Percentiles rank a stretch among this genome's conserved stretches.
Conservation (phyloP, 2,113 vertebrate species). For the Pomatostomus ruficeps region DNA sequence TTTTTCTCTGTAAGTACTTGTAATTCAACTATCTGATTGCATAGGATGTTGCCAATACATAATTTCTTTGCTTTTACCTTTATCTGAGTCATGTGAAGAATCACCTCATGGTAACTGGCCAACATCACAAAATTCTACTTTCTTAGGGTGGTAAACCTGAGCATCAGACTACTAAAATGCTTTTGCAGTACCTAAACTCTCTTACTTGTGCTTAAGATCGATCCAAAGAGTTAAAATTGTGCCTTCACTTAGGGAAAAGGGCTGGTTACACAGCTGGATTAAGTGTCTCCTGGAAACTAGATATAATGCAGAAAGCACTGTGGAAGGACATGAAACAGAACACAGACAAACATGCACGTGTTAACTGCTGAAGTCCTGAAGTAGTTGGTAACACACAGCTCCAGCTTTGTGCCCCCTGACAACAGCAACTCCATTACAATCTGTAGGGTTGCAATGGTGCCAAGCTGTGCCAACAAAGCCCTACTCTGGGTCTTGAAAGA, state of each 20-base stretch:
- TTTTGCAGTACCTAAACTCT: not conserved
- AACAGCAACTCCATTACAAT: not conserved
- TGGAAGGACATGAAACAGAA: not conserved
- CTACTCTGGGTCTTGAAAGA: not conserved
- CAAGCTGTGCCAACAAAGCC: not conserved
- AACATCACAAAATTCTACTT: not conserved
- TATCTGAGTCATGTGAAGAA: not conserved
- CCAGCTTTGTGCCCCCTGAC: not conserved
- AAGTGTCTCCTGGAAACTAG: not conserved
- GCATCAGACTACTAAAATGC: not conserved
- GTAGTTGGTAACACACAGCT: not conserved
- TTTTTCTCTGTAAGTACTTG: not conserved
- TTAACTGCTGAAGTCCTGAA: not conserved
- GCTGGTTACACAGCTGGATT: not conserved
- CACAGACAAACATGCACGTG: rapidly evolving
- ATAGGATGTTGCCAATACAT: not conserved
- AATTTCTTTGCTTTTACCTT: not conserved
- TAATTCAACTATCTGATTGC: not conserved
- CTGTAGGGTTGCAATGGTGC: not conserved
- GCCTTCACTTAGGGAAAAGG: not conserved
- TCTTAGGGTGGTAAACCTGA: not conserved
- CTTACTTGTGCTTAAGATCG: not conserved
- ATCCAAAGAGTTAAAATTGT: not conserved
- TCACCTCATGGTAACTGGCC: not conserved
- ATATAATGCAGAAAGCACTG: not conserved